A percentile compares a stretch with the other conserved stretches of the same genome.
Conservation (phyloP, 2,113 vertebrate species). For the Dinomys branickii region DNA sequence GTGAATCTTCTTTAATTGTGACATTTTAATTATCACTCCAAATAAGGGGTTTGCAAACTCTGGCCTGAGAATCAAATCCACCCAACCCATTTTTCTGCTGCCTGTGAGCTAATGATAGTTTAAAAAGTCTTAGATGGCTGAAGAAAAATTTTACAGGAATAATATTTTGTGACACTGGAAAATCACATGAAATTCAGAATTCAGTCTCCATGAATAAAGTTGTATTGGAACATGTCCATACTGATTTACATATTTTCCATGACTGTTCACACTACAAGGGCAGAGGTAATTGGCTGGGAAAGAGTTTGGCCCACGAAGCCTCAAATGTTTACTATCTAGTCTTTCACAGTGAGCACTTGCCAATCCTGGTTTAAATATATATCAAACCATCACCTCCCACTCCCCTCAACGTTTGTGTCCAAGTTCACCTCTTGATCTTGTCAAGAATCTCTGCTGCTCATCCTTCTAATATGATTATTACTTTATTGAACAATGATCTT, state of each 20-base stretch:
- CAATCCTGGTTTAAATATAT: not conserved
- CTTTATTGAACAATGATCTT: not conserved
- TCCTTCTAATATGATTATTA: not conserved
- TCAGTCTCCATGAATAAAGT: conserved; percentile 26
- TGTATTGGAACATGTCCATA: not conserved
- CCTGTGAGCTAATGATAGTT: conserved; percentile 36
- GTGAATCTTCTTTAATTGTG: conserved; percentile 67
- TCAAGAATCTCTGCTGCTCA: not conserved
- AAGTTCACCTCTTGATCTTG: not conserved
- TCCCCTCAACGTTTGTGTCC: not conserved
- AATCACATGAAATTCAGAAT: conserved; percentile 41
- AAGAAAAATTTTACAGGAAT: not conserved
- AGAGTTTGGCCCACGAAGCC: not conserved
- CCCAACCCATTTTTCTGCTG: conserved; percentile 32
- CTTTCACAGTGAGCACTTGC: not conserved
- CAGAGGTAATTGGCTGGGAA: not conserved
- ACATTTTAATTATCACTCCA: conserved; percentile 66
- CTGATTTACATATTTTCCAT: not conserved
- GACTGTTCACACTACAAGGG: not conserved
- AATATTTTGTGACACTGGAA: conserved; percentile 38
- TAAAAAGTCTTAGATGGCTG: conserved; percentile 31
- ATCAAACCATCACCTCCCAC: not conserved
- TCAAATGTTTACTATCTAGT: not conserved
- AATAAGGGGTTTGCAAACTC: conserved; percentile 52
- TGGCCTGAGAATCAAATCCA: not conserved